These are phyloP conservation scores for Cephus pulcher DNA, from an alignment of 2,888 invertebrate species.

Conservation along the genomic window DNA sequence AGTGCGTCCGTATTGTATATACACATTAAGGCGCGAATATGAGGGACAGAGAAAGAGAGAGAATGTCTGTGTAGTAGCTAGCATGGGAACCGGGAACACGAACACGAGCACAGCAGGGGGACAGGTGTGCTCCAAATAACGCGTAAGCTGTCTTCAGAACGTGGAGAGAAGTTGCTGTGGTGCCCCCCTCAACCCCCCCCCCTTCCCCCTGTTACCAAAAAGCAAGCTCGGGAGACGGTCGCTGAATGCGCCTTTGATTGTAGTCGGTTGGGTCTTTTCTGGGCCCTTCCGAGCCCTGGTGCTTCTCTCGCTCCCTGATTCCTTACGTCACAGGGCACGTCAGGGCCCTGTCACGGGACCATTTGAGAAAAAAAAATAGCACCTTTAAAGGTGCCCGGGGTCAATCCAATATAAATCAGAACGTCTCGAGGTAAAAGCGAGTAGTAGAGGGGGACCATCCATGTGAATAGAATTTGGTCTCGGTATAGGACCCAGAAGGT, in stretches of 20 bases:
- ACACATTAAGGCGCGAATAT: background rate
- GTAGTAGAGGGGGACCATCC: constrained; percentile 17
- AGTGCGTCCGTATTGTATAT: background rate
- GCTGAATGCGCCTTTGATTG: constrained; percentile 60
- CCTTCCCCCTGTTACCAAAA: constrained; percentile 40
- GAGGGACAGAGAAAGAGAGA: constrained; percentile 1
- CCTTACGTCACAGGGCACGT: constrained; percentile 14
- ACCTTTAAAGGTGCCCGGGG: constrained; percentile 51
- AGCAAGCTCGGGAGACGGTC: constrained; percentile 29
- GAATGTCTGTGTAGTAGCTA: background rate
- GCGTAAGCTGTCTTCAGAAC: constrained; percentile 42
- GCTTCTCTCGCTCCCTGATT: constrained; percentile 20
- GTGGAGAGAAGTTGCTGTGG: constrained; percentile 34
- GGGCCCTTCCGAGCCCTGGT: constrained; percentile 11
- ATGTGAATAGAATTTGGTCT: constrained; percentile 21
- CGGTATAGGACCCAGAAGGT: too few species aligned
- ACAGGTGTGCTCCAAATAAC: constrained; percentile 61
- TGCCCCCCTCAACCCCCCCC: constrained; percentile 5
- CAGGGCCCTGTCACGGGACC: constrained; percentile 35
- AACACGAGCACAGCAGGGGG: constrained; percentile 31
- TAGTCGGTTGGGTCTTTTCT: constrained; percentile 46
- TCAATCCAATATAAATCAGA: constrained; percentile 62
- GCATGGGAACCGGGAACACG: constrained; percentile 32
- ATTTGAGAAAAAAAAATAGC: constrained; percentile 47
- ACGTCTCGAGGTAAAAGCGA: constrained; percentile 33